Percentiles rank a stretch among this genome's conserved stretches.
These are phyloP conservation scores for Drosophila ficusphila DNA, from an alignment of 1,140 invertebrate species.

Conservation along the genomic window DNA sequence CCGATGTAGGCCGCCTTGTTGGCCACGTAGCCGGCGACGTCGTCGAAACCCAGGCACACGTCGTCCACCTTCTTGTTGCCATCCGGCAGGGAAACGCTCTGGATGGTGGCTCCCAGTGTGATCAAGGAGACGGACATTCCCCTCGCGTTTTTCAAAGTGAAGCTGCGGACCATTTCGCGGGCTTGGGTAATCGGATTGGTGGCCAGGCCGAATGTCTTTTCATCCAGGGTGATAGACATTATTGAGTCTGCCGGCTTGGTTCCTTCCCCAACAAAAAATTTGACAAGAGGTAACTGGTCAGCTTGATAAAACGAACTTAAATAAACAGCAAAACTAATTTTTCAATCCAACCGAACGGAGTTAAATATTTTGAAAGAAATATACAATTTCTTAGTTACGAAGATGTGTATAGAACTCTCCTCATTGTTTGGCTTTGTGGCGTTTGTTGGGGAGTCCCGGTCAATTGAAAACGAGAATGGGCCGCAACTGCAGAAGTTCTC, in stretches of 20 bases:
- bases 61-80: slow-evolving; percentile 2
- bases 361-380: too few relatives aligned
- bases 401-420: not conserved
- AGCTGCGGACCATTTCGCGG: not conserved
- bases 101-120: not conserved
- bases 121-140: slow-evolving; percentile 1
- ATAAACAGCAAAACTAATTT: too few relatives aligned
- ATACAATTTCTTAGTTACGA: too few relatives aligned
- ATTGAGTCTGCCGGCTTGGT: not conserved
- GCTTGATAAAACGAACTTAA: too few relatives aligned
- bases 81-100: not conserved
- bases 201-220: not conserved
- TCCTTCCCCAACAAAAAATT: not conserved
- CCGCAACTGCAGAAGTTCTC: not conserved
- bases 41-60: not conserved
- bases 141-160: not conserved
- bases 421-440: not conserved
- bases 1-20: not conserved
- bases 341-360: too few relatives aligned
- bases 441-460: not conserved
- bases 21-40: not conserved
- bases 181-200: not conserved
- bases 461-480: not conserved
- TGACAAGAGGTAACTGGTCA: not conserved
- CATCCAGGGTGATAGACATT: slow-evolving; percentile 6